phyloP scores from a whole-genome alignment of 2,797 vertebrate species.

The Cottoperca gobio region DNA sequence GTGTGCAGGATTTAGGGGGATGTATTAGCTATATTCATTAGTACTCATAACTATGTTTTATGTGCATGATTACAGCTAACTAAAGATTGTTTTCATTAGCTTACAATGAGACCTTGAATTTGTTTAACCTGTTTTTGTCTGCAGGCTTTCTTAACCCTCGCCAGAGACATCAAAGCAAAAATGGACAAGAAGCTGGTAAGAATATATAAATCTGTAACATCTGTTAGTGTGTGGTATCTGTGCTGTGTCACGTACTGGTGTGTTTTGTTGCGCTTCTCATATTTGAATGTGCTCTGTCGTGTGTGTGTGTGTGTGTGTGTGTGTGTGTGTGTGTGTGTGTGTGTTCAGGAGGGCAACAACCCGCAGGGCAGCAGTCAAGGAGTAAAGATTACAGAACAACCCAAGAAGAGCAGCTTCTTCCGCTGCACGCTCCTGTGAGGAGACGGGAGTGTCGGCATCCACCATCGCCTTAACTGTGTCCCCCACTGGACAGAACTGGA shows the following conservation, averaged over 20 bases:
- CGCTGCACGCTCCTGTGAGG: slow-evolving; percentile 95
- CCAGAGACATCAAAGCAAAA: slow-evolving; percentile 99
- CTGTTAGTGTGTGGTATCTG: background rate
- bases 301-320: slow-evolving; percentile 43
- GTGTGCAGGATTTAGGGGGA: no score
- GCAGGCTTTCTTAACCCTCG: slow-evolving; percentile 96
- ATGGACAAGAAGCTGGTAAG: slow-evolving; percentile 99
- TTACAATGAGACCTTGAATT: no score
- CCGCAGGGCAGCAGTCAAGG: slow-evolving; percentile 95
- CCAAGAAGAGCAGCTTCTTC: slow-evolving; percentile 98
- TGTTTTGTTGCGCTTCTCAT: background rate
- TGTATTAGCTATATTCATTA: no score
- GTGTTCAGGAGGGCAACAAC: slow-evolving; percentile 95
- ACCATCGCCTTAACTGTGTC: slow-evolving; percentile 85
- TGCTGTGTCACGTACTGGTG: background rate
- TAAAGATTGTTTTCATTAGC: no score
- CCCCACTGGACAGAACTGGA: slow-evolving; percentile 86
- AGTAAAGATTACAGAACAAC: slow-evolving; percentile 93
- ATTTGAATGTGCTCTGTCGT: background rate
- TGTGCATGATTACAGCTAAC: no score
- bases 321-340: slow-evolving; percentile 45
- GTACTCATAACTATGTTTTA: no score
- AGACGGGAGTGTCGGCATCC: slow-evolving; percentile 51
- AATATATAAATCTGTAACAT: no score
- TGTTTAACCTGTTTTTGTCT: slow-evolving; percentile 40